These are phyloP conservation scores for Puma concolor DNA, from an alignment of 2,113 vertebrate genomes.

Conservation along the genomic window DNA sequence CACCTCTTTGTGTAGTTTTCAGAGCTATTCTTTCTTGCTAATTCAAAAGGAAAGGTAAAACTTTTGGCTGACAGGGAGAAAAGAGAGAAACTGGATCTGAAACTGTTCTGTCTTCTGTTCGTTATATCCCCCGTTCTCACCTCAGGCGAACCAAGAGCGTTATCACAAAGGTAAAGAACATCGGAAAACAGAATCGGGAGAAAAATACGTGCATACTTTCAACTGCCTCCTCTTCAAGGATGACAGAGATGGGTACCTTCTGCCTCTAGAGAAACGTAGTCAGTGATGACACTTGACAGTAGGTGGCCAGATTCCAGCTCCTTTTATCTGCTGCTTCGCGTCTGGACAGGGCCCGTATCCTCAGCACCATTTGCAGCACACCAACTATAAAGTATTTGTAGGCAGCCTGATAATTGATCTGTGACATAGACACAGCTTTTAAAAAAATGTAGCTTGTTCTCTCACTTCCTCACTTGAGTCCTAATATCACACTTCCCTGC, in stretches of 20 bases:
- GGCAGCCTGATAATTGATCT: background rate
- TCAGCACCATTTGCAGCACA: background rate
- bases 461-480: background rate
- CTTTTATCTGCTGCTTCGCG: background rate
- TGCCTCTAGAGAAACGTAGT: background rate
- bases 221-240: background rate
- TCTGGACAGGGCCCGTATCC: background rate
- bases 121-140: background rate
- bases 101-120: background rate
- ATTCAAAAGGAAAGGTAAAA: conserved; percentile 49
- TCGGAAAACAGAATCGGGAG: background rate
- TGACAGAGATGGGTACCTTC: background rate
- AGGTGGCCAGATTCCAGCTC: background rate
- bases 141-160: background rate
- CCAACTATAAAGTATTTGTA: background rate
- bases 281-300: background rate
- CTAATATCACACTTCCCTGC: background rate
- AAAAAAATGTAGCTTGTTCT: background rate
- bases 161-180: background rate
- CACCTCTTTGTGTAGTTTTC: background rate
- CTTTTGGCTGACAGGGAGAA: background rate
- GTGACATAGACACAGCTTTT: background rate
- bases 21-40: conserved; percentile 34
- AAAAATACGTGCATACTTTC: background rate
- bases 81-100: conserved; percentile 6